Evolutionary conservation across 2,797 vertebrate species (phyloP).

Genomic region (Sebastes minor): DNA sequence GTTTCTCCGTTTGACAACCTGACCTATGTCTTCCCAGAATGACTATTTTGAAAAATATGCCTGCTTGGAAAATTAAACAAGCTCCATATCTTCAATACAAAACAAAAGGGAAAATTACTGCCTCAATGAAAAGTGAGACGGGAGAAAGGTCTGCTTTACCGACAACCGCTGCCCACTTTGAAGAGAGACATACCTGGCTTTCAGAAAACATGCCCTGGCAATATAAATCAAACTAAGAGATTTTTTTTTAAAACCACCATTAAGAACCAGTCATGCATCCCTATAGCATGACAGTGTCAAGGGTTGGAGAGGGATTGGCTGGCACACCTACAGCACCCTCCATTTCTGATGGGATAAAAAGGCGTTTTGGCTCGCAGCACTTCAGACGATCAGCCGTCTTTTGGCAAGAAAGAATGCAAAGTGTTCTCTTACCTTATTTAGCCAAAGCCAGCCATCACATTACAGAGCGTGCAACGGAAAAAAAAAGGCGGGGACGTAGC

Average conservation of each 20-base stretch:
- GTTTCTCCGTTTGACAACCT: slow-evolving; percentile 22
- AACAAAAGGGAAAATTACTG: slow-evolving; percentile 38
- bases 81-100: slow-evolving; percentile 26
- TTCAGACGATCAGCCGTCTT: slow-evolving; percentile 52
- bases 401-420: slow-evolving; percentile 72
- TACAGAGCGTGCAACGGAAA: slow-evolving; percentile 21
- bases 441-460: slow-evolving; percentile 62
- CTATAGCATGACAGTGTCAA: slow-evolving; percentile 68
- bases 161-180: slow-evolving; percentile 51
- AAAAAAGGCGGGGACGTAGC: slow-evolving; percentile 11
- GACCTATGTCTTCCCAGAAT: slow-evolving; percentile 29
- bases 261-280: slow-evolving; percentile 75
- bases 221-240: slow-evolving; percentile 71
- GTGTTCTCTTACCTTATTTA: slow-evolving; percentile 74
- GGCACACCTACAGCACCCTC: slow-evolving; percentile 55
- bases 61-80: slow-evolving; percentile 45
- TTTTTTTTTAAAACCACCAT: slow-evolving; percentile 74
- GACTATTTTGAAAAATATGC: slow-evolving; percentile 30
- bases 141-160: slow-evolving; percentile 31
- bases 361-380: slow-evolving; percentile 57
- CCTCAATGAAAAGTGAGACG: slow-evolving; percentile 46
- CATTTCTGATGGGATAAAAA: slow-evolving; percentile 63
- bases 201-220: slow-evolving; percentile 70
- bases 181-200: slow-evolving; percentile 67
- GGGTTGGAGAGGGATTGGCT: slow-evolving; percentile 61